These are phyloP conservation scores for Pomphorhynchus laevis DNA, from an alignment of 1,140 invertebrate genomes.

Conservation along the genomic window DNA sequence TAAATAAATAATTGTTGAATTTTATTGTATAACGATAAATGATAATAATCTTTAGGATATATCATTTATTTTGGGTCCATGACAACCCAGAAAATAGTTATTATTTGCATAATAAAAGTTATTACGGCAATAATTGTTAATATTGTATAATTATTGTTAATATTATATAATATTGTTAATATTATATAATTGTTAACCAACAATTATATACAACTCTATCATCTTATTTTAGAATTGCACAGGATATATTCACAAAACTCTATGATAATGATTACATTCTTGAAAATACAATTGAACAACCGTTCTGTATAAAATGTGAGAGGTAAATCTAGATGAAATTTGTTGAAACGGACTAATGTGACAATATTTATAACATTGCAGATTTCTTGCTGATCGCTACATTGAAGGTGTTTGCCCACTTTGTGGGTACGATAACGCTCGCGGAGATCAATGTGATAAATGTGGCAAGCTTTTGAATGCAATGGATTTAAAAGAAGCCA, in stretches of 20 bases:
- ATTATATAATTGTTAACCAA: not conserved
- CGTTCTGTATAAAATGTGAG: slow-evolving; percentile 52
- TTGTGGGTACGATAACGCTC: slow-evolving; percentile 57
- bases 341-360: not conserved
- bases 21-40: too few species aligned
- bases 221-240: slow-evolving; percentile 29
- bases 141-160: too few species aligned
- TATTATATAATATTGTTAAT: too few species aligned
- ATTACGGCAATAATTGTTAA: too few species aligned
- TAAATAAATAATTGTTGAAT: too few species aligned
- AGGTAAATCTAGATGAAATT: slow-evolving; percentile 21
- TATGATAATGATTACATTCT: slow-evolving; percentile 44
- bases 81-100: too few species aligned
- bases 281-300: slow-evolving; percentile 48
- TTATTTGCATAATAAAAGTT: too few species aligned
- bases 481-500: slow-evolving; percentile 44
- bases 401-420: slow-evolving; percentile 84
- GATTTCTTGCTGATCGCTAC: slow-evolving; percentile 39
- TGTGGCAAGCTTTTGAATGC: slow-evolving; percentile 86
- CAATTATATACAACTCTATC: not conserved
- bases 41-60: too few species aligned
- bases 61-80: too few species aligned
- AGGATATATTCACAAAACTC: slow-evolving; percentile 45
- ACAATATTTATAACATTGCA: slow-evolving; percentile 11
- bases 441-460: slow-evolving; percentile 91